Evolutionary conservation across 1,140 invertebrate species (phyloP).

Genomic region (Megalopta genalis): DNA sequence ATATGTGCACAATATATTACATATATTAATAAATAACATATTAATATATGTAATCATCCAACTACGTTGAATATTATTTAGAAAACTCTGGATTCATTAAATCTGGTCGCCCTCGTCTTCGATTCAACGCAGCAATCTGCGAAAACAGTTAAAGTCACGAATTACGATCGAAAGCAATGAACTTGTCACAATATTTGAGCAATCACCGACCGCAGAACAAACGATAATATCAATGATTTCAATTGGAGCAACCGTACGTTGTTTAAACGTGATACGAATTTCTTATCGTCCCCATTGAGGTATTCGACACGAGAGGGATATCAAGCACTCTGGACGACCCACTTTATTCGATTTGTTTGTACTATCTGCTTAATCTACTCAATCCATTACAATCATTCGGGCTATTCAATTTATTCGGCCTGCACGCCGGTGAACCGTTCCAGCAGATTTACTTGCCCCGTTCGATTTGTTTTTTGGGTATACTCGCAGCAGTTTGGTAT

Average conservation of each 20-base stretch:
- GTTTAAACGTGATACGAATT: slow-evolving; percentile 27
- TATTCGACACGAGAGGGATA: slow-evolving; percentile 19
- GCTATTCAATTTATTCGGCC: slow-evolving; percentile 43
- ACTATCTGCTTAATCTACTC: slow-evolving; percentile 45
- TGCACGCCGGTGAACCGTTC: not conserved
- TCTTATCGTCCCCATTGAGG: slow-evolving; percentile 27
- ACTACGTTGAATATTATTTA: too few species aligned
- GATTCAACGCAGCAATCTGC: too few species aligned
- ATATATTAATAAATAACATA: too few species aligned
- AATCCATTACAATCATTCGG: slow-evolving; percentile 40
- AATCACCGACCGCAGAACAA: not conserved
- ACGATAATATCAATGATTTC: not conserved
- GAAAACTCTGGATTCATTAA: too few species aligned
- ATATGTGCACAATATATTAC: too few species aligned
- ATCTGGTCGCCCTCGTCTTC: too few species aligned
- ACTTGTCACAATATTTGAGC: not conserved
- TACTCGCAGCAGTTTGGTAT: too few species aligned
- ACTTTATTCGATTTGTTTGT: slow-evolving; percentile 48
- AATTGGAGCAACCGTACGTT: not conserved
- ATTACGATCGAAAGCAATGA: not conserved
- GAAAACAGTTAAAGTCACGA: too few species aligned
- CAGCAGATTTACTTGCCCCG: not conserved
- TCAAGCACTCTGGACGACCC: slow-evolving; percentile 39
- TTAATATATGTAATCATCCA: too few species aligned
- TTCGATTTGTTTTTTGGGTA: too few species aligned